phyloP scores from a whole-genome alignment of 2,113 vertebrate genomes.

The Hemiprocne comata region DNA sequence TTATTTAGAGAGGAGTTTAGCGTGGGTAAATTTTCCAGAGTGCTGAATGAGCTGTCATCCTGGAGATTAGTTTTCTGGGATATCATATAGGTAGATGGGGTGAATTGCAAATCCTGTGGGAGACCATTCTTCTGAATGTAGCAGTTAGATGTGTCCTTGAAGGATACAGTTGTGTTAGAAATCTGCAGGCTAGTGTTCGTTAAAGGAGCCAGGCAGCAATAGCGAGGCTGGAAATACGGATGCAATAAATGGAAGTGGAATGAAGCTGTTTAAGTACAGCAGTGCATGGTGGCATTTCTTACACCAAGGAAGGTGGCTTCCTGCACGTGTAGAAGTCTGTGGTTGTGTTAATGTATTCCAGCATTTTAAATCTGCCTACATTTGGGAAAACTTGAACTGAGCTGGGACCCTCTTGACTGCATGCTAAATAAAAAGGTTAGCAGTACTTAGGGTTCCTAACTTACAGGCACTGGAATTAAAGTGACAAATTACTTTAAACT shows the following conservation, averaged over 20 bases:
- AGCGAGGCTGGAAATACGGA: background rate
- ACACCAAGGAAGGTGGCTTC: background rate
- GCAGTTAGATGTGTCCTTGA: background rate
- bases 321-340: background rate
- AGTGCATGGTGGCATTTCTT: background rate
- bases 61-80: slow-evolving; percentile 8
- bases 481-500: background rate
- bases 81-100: background rate
- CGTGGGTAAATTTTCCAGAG: slow-evolving; percentile 5
- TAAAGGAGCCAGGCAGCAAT: background rate
- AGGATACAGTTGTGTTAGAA: background rate
- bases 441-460: background rate
- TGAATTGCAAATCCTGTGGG: background rate
- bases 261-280: background rate
- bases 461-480: background rate
- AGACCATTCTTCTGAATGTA: background rate
- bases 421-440: background rate
- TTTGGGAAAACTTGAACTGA: background rate
- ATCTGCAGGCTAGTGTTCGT: fast-evolving
- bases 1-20: slow-evolving; percentile 48
- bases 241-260: background rate
- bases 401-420: background rate
- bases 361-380: background rate
- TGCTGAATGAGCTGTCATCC: slow-evolving; percentile 45
- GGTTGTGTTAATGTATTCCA: background rate